phyloP scores from a whole-genome alignment of 2,888 invertebrate genomes.

The Embidobia sp. region DNA sequence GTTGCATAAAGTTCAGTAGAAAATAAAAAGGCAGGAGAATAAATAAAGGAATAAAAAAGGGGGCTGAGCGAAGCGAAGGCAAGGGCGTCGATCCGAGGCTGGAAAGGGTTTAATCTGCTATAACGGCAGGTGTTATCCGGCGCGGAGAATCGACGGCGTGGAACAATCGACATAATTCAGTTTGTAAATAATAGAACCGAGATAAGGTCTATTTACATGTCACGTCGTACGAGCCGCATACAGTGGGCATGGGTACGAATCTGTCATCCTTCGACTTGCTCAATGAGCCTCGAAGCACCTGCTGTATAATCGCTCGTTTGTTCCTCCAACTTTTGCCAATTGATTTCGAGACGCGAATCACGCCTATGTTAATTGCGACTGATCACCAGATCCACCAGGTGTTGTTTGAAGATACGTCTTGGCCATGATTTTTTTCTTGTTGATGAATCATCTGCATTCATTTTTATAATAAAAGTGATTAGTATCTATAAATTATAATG shows the following conservation, averaged over 20 bases:
- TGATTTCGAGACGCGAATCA: too few species aligned
- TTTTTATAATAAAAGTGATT: too few species aligned
- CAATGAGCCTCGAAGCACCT: conserved; percentile 60
- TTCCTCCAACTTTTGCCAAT: too few species aligned
- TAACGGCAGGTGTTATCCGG: conserved; percentile 39
- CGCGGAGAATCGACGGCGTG: conserved; percentile 16
- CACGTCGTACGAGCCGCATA: conserved; percentile 6
- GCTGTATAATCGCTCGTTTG: conserved; percentile 12
- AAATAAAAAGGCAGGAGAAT: too few species aligned
- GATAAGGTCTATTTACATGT: conserved; percentile 33
- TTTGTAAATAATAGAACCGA: conserved; percentile 33
- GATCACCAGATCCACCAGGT: too few species aligned
- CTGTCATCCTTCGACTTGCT: conserved; percentile 42
- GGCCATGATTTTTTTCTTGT: too few species aligned
- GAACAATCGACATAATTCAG: conserved; percentile 44
- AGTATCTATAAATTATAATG: too few species aligned
- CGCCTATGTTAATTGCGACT: too few species aligned
- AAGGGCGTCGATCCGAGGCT: conserved; percentile 16
- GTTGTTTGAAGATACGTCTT: too few species aligned
- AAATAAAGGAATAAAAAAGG: too few species aligned
- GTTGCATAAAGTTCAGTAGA: too few species aligned
- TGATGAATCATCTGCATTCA: too few species aligned
- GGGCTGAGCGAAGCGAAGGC: conserved; percentile 8
- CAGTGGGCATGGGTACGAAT: background rate
- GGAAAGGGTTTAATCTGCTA: conserved; percentile 21